Evolutionary conservation across 1,140 invertebrate genomes (phyloP), one percentile per base, ranked within the genome.

Genomic region (Agrilus planipennis): DNA sequence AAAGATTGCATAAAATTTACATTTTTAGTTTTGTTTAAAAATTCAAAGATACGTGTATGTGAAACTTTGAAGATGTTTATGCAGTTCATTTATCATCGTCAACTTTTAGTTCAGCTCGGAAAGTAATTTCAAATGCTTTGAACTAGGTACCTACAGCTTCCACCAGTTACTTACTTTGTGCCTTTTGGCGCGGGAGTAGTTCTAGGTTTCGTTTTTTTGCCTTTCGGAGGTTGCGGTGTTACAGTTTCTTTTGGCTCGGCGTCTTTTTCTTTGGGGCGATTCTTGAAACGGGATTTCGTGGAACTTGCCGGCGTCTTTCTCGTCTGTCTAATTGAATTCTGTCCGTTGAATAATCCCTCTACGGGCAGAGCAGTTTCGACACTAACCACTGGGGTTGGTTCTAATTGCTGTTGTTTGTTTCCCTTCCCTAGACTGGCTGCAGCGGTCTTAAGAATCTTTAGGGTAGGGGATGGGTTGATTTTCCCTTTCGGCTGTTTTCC

Each of bases 401-500:
- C 79, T 16, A 81, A 59, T 16, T 70, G 64, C 60, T 62, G 49
- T 62, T 62, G 53, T 63, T 68, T 46, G 60, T 60, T 54, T 58
- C 61, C 45, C 66, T 72, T 40, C 62, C 62, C 61, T 40, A 75
- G 63, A n/a, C 68, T 62, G 0, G 79, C 79, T 35, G 77, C 77
- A 2, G 75, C 76, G 0, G 81, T 84, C 65, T 83, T 84, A 21
- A 81, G 48, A 36, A 84, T 83, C 51, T 76, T 70, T 29, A 78
- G 68, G 0, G 75, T 68, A 16, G 68, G 72, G n/a, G 68, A 72
- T 0, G 79, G 77, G 27, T 70, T 67, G 43, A 81, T 78, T 63
- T 78, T 79, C 0, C 52, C 59, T 55, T 66, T 67, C 39, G 59
- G 58, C 5, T 60, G 62, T 25, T 49, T 41, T 6, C 44, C 41